A percentile compares a stretch with the other conserved stretches of the same genome.
phyloP scores from a whole-genome alignment of 2,797 vertebrate genomes.

The Heterohyrax brucei region DNA sequence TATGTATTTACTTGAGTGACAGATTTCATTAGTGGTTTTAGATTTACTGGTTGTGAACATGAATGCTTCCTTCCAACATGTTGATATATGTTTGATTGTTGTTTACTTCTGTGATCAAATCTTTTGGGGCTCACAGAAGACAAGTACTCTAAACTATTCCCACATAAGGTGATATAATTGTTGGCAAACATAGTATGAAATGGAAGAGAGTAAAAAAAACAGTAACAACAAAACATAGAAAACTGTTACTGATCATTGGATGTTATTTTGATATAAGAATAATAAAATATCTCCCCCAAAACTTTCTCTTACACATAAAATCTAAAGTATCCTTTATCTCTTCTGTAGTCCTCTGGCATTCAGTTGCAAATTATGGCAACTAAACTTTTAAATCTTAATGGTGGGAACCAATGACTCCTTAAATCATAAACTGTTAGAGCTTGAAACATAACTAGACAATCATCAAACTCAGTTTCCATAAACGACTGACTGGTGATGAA shows the following conservation, averaged over 20 bases:
- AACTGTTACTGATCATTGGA: conserved; percentile 1
- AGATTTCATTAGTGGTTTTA: not conserved
- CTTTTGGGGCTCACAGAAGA: conserved; percentile 5
- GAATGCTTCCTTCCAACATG: not conserved
- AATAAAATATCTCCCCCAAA: conserved; percentile 52
- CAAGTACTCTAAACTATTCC: conserved; percentile 20
- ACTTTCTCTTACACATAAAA: not conserved
- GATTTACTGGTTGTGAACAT: not conserved
- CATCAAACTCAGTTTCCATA: not conserved
- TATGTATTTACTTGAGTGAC: not conserved
- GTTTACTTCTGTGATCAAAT: conserved; percentile 40
- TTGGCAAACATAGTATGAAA: conserved; percentile 65
- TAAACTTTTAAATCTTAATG: conserved; percentile 1
- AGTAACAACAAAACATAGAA: conserved; percentile 11
- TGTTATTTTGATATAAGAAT: conserved; percentile 33
- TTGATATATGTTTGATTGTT: conserved; percentile 12
- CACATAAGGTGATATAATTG: conserved; percentile 19
- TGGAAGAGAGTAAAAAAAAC: not conserved
- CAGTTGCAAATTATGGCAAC: not conserved
- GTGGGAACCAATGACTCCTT: not conserved
- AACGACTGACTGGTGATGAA: not conserved
- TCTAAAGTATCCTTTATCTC: not conserved
- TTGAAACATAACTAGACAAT: not conserved
- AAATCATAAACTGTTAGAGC: not conserved
- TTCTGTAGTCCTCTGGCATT: not conserved